Evolutionary conservation across 2,797 vertebrate species (phyloP).

Genomic region (Chelon labrosus): DNA sequence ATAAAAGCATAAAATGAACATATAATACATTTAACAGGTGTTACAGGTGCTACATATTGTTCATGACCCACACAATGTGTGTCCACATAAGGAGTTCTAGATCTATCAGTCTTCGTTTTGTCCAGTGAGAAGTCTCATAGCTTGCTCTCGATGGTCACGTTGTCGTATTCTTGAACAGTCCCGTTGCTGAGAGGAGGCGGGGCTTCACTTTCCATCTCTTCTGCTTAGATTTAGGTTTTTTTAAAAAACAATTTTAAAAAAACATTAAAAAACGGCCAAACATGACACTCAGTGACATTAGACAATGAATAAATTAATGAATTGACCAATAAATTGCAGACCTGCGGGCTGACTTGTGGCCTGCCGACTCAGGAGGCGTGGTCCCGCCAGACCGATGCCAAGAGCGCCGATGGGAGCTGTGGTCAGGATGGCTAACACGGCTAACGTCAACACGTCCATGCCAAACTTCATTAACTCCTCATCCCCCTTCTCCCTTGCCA

Average conservation of each 20-base stretch:
- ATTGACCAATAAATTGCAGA: neutral
- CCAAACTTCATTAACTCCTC: constrained; percentile 85
- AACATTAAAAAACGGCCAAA: too few species aligned
- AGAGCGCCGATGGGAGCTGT: constrained; percentile 93
- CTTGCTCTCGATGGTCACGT: constrained; percentile 58
- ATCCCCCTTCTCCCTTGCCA: constrained; percentile 85
- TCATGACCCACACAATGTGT: neutral
- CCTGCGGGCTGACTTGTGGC: constrained; percentile 63
- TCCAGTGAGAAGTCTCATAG: constrained; percentile 47
- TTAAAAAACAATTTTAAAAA: neutral
- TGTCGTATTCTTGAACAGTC: constrained; percentile 43
- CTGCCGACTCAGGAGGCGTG: constrained; percentile 87
- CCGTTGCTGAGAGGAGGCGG: neutral
- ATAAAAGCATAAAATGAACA: too few species aligned
- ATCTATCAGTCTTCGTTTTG: constrained; percentile 8
- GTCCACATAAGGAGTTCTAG: neutral
- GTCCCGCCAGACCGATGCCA: constrained; percentile 91
- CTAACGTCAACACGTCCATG: constrained; percentile 91
- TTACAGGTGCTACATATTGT: neutral
- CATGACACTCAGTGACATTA: neutral
- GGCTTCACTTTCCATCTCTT: constrained; percentile 36
- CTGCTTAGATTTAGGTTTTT: constrained; percentile 19
- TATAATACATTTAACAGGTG: too few species aligned
- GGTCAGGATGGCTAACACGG: constrained; percentile 92
- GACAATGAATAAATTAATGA: neutral